Conservation (phyloP, 92 coral and sea anemone genomes). For the Phenganax stokvisi region DNA sequence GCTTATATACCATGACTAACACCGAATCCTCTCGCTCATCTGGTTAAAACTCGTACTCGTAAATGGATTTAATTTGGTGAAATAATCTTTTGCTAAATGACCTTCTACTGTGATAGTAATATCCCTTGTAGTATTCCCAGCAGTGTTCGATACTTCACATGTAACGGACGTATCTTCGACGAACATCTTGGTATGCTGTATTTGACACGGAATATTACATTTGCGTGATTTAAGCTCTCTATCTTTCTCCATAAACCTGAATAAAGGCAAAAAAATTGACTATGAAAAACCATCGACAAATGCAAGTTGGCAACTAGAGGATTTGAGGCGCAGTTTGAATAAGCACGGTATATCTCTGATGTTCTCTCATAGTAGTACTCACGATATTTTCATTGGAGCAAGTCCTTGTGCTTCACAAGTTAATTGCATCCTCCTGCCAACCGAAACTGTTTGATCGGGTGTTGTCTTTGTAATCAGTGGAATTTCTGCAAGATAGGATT, state of each 20-base stretch:
- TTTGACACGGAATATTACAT: slow-evolving; percentile 4
- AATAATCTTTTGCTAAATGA: background rate
- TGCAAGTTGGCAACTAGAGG: too few species aligned
- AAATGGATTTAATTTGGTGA: too few species aligned
- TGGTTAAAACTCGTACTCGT: too few species aligned
- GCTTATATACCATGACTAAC: background rate
- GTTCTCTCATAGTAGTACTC: background rate
- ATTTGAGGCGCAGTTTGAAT: too few species aligned
- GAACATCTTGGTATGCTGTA: slow-evolving; percentile 8
- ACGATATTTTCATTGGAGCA: slow-evolving; percentile 30
- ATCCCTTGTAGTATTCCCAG: slow-evolving; percentile 51
- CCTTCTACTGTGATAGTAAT: slow-evolving; percentile 40
- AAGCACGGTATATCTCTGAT: background rate
- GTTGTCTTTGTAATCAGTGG: slow-evolving; percentile 25
- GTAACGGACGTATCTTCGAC: slow-evolving; percentile 50
- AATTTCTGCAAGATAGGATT: background rate
- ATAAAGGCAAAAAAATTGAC: background rate
- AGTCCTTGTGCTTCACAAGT: slow-evolving; percentile 25
- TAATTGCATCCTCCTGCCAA: slow-evolving; percentile 18
- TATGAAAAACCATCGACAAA: background rate
- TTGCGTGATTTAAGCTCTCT: background rate
- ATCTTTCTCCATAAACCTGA: slow-evolving; percentile 19
- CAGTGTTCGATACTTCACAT: slow-evolving; percentile 65
- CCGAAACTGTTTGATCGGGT: slow-evolving; percentile 5
- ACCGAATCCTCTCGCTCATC: background rate